These are phyloP conservation scores for Rhagonycha fulva DNA, from an alignment of 2,888 invertebrate species.

Conservation along the genomic window DNA sequence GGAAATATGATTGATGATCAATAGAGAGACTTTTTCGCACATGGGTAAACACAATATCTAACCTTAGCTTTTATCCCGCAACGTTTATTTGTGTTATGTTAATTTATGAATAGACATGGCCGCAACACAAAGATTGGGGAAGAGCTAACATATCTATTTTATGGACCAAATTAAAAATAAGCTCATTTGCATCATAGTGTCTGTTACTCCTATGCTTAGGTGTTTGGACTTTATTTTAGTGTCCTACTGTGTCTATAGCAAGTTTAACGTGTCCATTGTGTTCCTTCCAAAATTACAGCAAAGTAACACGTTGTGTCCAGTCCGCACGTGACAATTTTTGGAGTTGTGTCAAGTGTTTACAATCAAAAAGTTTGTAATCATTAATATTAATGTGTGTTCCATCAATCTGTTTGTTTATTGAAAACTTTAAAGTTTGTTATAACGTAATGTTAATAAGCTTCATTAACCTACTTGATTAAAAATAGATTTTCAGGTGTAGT, in stretches of 20 bases:
- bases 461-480: constrained; percentile 14
- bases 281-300: neutral
- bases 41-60: constrained; percentile 7
- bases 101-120: constrained; percentile 25
- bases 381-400: neutral
- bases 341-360: neutral
- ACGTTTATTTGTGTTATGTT: constrained; percentile 29
- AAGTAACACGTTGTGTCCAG: neutral
- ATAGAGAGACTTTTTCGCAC: neutral
- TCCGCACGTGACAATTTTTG: constrained; percentile 7
- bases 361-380: neutral
- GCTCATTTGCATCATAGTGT: constrained; percentile 28
- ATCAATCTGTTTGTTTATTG: neutral
- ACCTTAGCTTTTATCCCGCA: constrained; percentile 9
- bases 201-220: constrained; percentile 24
- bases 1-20: neutral
- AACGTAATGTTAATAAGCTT: neutral
- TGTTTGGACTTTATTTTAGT: constrained; percentile 19
- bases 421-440: neutral
- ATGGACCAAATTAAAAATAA: constrained; percentile 30
- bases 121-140: constrained; percentile 23
- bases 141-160: constrained; percentile 21
- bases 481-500: neutral
- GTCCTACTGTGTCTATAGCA: constrained; percentile 9
- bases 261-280: constrained; percentile 10